Evolutionary conservation across 2,113 vertebrate genomes (phyloP), one percentile per base, ranked within the genome.

Genomic region (Sapayoa aenigma): DNA sequence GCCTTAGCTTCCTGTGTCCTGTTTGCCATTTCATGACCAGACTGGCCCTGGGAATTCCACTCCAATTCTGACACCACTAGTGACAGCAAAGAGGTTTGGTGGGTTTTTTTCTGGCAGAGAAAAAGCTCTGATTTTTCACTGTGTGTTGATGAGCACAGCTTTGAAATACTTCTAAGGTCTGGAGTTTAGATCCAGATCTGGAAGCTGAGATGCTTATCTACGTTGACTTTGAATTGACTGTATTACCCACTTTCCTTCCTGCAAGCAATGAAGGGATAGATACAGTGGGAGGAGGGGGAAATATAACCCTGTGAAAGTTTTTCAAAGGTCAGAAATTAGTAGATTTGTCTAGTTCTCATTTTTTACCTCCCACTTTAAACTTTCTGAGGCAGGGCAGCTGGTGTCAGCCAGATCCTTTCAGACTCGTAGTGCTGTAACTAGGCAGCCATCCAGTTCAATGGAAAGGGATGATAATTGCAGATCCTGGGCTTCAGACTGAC

Each of bases 391-490:
- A 95, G 94, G 94, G 93, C 86, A 96, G 90, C 76, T 94, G 92
- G 82, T 96, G 93, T 74, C 94, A 96, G 84, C 11, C 88, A 67
- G 65, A 69, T 92, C 69, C 76, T 92, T 90, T 82, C 66, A 90
- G 89, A 5, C 50, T 89, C 74, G 68, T 94, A 13, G 12, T 95
- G 93, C 86, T 91, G 95, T 93, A 96, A 75, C 94, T 31, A 95
- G 79, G 94, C 92, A 94, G 87, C 88, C 94, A 86, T 85, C 87
- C 88, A 76, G 93, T 95, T 96, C 91, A 96, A 56, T 91, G 68
- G 80, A 14, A 27, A 89, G 53, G 92, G 97, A 93, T 96, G 96
- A 84, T 97, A 96, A 97, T 97, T 97, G 95, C 94, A 82, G 94
- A 94, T 93, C 96, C 87, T 86, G 11, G 88, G 88, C 91, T 96